Evolutionary conservation across 2,113 vertebrate genomes (phyloP), one percentile per base, ranked within the genome.

Genomic region (Corythornis cristatus): DNA sequence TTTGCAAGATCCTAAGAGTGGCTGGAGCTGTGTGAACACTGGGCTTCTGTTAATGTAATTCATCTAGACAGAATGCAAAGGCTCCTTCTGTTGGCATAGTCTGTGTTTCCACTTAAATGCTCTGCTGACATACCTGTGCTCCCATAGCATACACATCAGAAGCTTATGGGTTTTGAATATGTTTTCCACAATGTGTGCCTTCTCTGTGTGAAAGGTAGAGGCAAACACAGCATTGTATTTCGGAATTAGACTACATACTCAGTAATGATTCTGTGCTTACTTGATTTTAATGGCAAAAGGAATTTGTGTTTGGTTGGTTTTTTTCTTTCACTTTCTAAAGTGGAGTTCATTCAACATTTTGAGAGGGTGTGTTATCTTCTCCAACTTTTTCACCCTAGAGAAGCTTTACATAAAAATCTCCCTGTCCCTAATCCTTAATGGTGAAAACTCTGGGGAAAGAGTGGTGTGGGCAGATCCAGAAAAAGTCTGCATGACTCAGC

Each of bases 131-230:
- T 53, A 76, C 22, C 20, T 85, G 6, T 75, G 21, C 62, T 65
- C 56, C 46, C 0, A 0, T 45, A 60, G 61, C 1, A 12, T 56
- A 58, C 6, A 4, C 8, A 0, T 57, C n/a, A 85, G n/a, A 43
- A 33, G 16, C 29, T 43, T 60, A 15, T 0, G 18, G 18, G 4
- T 76, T 94, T 88, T 79, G 19, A 79, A 26, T 0, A 5, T 21
- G 3, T 35, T 84, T 82, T 67, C 64, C 11, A 78, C 46, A 78
- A 60, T 46, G 25, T 50, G 19, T 64, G 33, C 58, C 8, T 68
- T 76, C 19, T 11, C 29, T 51, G 33, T 64, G 19, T 37, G 8
- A 56, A 81, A 77, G 21, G 15, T 71, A 40, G 78, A 78, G 61
- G 58, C 20, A 79, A 91, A 20, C 31, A 19, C 14, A 64, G 21